Evolutionary conservation across 2,113 vertebrate species (phyloP), one percentile per base, ranked within the genome.

Genomic region (Oceanites oceanicus): DNA sequence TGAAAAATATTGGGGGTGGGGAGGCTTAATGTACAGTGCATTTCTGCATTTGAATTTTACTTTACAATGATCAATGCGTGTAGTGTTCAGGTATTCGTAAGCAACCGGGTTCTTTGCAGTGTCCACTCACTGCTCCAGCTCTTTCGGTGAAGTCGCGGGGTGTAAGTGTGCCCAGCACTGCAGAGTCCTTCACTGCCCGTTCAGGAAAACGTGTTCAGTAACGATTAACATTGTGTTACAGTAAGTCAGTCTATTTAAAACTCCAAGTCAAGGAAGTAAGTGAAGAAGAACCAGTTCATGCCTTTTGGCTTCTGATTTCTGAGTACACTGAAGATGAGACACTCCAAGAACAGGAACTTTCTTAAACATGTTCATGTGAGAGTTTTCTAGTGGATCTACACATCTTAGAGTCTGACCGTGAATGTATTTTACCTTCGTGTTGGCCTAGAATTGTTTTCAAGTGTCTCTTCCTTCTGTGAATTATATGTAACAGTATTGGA

Each of bases 81-180:
- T 44, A 73, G 34, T 11, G 14, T 73, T 23, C 30, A 40, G 6
- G 12, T 74, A 25, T 34, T 85, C 5, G 6, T 12, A 70, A 78
- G 55, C 22, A 81, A 0, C 12, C 11, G 26, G 18, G 36, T 45
- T 88, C 34, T 75, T 40, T 38, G 18, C 22, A 52, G 36, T 3
- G 3, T 49, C 38, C 11, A 1, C 65, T 50, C 16, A 12, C n/a
- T 44, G 30, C 22, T 70, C 20, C 15, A 40, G 32, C 49, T 52
- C 13, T 34, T n/a, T 18, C 1, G 2, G 34, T 44, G 67, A 68
- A 59, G 27, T 53, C 4, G 0, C 15, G 55, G 47, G 23, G 8
- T 8, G 5, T 82, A 17, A 30, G 9, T 1, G 0, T 45, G 23
- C n/a, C 68, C 0, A 0, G 16, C 9, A 8, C 44, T 19, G 27